phyloP scores from a whole-genome alignment of 1,140 invertebrate species.

The Mactra quadrangularis region DNA sequence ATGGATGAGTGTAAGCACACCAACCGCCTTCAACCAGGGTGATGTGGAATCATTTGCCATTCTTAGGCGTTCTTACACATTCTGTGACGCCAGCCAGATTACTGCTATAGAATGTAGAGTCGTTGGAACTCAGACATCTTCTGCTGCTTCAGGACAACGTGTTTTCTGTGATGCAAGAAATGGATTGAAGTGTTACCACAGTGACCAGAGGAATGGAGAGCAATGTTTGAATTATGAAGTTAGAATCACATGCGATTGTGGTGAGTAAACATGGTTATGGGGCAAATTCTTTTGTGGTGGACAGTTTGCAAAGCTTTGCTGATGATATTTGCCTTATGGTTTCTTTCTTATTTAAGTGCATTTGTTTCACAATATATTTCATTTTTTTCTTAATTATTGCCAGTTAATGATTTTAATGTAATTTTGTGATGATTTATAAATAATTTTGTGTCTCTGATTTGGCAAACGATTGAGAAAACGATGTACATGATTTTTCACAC shows the following conservation, averaged over 20 bases:
- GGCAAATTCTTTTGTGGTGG: too few species aligned
- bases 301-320: too few species aligned
- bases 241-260: slow-evolving; percentile 81
- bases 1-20: slow-evolving; percentile 71
- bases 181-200: slow-evolving; percentile 80
- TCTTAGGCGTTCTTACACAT: slow-evolving; percentile 65
- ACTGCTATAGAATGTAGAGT: slow-evolving; percentile 76
- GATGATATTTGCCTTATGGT: too few species aligned
- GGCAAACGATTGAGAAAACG: too few species aligned
- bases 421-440: too few species aligned
- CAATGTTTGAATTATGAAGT: slow-evolving; percentile 82
- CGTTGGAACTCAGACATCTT: slow-evolving; percentile 58
- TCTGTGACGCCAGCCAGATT: slow-evolving; percentile 73
- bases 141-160: slow-evolving; percentile 67
- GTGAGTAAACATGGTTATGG: slow-evolving; percentile 47
- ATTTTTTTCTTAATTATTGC: too few species aligned
- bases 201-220: slow-evolving; percentile 69
- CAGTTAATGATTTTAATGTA: too few species aligned
- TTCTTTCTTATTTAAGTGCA: too few species aligned
- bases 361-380: too few species aligned
- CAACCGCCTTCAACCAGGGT: slow-evolving; percentile 66
- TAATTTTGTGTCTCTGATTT: too few species aligned
- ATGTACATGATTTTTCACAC: too few species aligned
- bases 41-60: slow-evolving; percentile 66
- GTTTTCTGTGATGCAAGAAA: slow-evolving; percentile 76